Percentiles rank a stretch among this genome's conserved stretches.
These are phyloP conservation scores for Atractosteus spatula DNA, from an alignment of 2,113 vertebrate species.

Conservation along the genomic window DNA sequence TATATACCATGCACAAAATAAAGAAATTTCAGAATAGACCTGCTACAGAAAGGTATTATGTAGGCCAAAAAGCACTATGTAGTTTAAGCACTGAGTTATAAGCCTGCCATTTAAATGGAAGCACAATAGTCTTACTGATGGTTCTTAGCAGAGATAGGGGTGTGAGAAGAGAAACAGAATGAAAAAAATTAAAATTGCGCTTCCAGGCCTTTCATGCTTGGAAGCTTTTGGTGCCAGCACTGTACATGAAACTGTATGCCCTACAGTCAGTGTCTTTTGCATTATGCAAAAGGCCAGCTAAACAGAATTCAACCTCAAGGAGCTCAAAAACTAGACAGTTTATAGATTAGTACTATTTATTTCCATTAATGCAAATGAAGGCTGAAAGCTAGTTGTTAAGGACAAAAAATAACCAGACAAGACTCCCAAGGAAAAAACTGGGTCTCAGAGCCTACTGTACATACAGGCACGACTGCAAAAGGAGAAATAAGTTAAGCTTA, in stretches of 20 bases:
- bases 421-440: too few species aligned
- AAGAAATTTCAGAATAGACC: too few species aligned
- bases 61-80: too few species aligned
- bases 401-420: background rate
- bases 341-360: slow-evolving; percentile 25
- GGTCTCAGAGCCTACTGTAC: too few species aligned
- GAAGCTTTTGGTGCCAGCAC: slow-evolving; percentile 56
- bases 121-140: slow-evolving; percentile 48
- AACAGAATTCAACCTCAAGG: slow-evolving; percentile 20
- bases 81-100: too few species aligned
- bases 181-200: slow-evolving; percentile 48
- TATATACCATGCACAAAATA: too few species aligned
- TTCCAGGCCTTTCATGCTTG: slow-evolving; percentile 39
- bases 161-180: slow-evolving; percentile 48
- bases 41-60: too few species aligned
- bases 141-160: slow-evolving; percentile 39
- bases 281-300: slow-evolving; percentile 59
- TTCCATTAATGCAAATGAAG: slow-evolving; percentile 14
- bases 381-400: slow-evolving; percentile 12
- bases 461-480: slow-evolving; percentile 17
- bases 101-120: slow-evolving; percentile 27
- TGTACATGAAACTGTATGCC: slow-evolving; percentile 55
- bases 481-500: slow-evolving; percentile 35
- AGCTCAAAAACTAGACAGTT: slow-evolving; percentile 39
- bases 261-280: slow-evolving; percentile 65